Conservation (phyloP, 2,888 invertebrate genomes). For the Luperina testacea region DNA sequence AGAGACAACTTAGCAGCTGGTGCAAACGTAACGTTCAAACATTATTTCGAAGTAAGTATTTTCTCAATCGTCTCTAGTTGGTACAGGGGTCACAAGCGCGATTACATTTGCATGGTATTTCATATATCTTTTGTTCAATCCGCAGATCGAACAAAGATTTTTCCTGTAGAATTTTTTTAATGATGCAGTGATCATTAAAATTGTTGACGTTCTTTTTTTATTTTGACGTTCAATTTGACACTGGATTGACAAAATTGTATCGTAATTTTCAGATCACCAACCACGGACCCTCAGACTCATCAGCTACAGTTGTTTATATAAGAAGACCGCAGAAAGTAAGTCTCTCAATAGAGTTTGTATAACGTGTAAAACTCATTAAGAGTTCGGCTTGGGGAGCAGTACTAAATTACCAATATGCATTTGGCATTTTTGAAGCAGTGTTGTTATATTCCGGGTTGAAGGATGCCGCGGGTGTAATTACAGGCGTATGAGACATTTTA, state of each 20-base stretch:
- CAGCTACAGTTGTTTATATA: slow-evolving; percentile 70
- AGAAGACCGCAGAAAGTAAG: slow-evolving; percentile 73
- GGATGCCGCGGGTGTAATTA: no score
- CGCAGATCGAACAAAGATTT: not conserved
- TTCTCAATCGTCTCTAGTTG: not conserved
- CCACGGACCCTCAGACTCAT: slow-evolving; percentile 83
- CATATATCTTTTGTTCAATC: not conserved
- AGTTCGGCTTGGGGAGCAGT: no score
- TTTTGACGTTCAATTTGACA: not conserved
- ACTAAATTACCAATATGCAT: no score
- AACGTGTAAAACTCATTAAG: no score
- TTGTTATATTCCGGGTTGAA: no score
- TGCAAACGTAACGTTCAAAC: slow-evolving; percentile 75
- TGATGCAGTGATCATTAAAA: no score
- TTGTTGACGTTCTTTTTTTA: no score
- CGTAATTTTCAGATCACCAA: slow-evolving; percentile 78
- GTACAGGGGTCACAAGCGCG: not conserved
- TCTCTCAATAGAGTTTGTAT: not conserved
- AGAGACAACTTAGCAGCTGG: slow-evolving; percentile 76
- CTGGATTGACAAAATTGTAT: not conserved
- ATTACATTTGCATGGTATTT: not conserved
- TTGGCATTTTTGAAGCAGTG: no score
- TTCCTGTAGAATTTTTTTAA: no score
- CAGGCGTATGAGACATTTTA: no score
- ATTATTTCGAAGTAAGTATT: slow-evolving; percentile 80